Base-by-base conservation (phyloP, 1,140 invertebrate genomes). In the Pollicipes pollicipes region DNA sequence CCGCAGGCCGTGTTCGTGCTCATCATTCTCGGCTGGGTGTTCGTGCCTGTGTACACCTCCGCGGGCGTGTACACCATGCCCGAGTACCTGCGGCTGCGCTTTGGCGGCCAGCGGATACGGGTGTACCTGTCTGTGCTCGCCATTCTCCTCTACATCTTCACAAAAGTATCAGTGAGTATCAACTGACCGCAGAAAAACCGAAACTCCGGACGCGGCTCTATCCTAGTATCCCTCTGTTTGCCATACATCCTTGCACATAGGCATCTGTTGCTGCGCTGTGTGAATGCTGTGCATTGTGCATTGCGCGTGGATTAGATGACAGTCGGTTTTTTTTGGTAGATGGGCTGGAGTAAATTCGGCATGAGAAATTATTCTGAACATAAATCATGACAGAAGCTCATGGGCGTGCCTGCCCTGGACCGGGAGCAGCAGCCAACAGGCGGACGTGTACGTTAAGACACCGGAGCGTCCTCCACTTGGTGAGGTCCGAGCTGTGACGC, bases 1-100 rank as follows among this genome's bases (percentile, higher is more conserved):
- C 45, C 17, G 2, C 73, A 84, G 83, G 83, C 83, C 29, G 79
- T 83, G 64, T 78, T 83, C 69, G 75, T 84, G 29, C 73, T 84
- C 8, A 79, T 83, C 73, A 71, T 85, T 28, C 77, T 85, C 10
- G 84, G 83, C 31, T 85, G 84, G 84, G 73, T 84, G 16, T 85
- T 84, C 77, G 80, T 85, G 28, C 84, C 84, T 0, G 84, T 85
- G 2, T 85, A 84, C 74, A 82, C 84, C 72, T 79, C 83, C 68
- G 73, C 78, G 58, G 79, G 78, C 17, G 76, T 85, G 17, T 84
- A 77, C 73, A 85, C 84, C 4, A 79, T 85, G 75, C 84, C 84
- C 21, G 84, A 85, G 75, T 85, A 84, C 74, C 77, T 85, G 67
- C 79, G 79, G 28, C 80, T 82, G 70, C 75, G 84, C 68, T 85